Conservation (phyloP, 2,797 vertebrate genomes). For the Mormyrus proboscirostris region DNA sequence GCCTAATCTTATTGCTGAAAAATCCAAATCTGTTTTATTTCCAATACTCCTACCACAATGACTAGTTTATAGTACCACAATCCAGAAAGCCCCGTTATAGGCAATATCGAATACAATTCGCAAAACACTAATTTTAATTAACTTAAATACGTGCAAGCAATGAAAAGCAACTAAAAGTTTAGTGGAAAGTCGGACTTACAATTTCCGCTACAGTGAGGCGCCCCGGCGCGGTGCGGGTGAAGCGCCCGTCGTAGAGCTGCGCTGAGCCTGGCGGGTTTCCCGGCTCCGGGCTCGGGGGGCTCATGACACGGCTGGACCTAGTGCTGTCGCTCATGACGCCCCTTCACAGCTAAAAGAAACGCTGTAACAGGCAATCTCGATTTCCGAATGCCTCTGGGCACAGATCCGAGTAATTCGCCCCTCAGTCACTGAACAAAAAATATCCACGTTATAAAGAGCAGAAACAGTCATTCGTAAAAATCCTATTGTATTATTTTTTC, state of each 20-base stretch:
- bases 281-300: slow-evolving; percentile 22
- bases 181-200: slow-evolving; percentile 46
- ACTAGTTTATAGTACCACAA: background rate
- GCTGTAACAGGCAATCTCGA: background rate
- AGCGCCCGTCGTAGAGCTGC: slow-evolving; percentile 54
- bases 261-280: slow-evolving; percentile 46
- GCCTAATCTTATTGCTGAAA: background rate
- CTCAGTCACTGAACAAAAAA: background rate
- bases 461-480: background rate
- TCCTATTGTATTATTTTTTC: background rate
- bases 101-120: background rate
- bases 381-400: background rate
- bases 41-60: background rate
- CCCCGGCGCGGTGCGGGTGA: slow-evolving; percentile 48
- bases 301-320: background rate
- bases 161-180: background rate
- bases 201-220: slow-evolving; percentile 55
- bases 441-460: background rate
- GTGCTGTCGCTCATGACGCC: background rate
- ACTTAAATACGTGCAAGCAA: background rate
- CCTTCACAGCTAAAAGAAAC: background rate
- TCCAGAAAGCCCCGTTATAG: background rate
- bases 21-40: background rate
- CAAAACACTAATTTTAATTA: background rate
- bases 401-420: background rate